These are phyloP conservation scores for Sceliomorpha sp. DNA, from an alignment of 2,888 invertebrate species.

Conservation along the genomic window DNA sequence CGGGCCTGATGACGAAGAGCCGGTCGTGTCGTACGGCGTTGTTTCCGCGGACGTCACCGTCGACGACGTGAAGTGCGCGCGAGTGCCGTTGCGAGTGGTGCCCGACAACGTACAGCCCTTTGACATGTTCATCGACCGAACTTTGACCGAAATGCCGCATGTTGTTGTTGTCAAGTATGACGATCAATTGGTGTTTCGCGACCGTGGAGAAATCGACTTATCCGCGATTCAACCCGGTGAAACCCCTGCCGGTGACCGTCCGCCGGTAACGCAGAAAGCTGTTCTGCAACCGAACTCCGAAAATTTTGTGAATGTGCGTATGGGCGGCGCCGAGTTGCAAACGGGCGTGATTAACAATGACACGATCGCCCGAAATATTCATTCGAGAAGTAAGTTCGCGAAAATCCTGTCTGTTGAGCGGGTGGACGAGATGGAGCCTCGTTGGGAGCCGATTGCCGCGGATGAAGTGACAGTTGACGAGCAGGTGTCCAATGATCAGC, in stretches of 20 bases:
- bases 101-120: conserved; percentile 56
- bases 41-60: too few species aligned
- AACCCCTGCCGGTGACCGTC: not conserved
- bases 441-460: not conserved
- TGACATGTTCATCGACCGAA: conserved; percentile 55
- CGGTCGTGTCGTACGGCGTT: too few species aligned
- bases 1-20: too few species aligned
- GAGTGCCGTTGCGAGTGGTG: conserved; percentile 58
- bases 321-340: not conserved
- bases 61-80: too few species aligned
- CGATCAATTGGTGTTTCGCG: conserved; percentile 1
- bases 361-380: not conserved
- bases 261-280: not conserved
- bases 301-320: not conserved
- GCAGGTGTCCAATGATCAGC: not conserved
- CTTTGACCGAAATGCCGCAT: conserved; percentile 48
- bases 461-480: not conserved
- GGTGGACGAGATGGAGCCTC: not conserved
- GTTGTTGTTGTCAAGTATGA: conserved; percentile 26
- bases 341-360: not conserved
- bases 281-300: not conserved
- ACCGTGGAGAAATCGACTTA: conserved; percentile 2
- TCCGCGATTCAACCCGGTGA: not conserved
- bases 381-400: not conserved
- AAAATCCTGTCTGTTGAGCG: not conserved